Evolutionary conservation across 2,797 vertebrate species (phyloP), one percentile per base, ranked within the genome.

Genomic region (Ctenopoma kingsleyae): DNA sequence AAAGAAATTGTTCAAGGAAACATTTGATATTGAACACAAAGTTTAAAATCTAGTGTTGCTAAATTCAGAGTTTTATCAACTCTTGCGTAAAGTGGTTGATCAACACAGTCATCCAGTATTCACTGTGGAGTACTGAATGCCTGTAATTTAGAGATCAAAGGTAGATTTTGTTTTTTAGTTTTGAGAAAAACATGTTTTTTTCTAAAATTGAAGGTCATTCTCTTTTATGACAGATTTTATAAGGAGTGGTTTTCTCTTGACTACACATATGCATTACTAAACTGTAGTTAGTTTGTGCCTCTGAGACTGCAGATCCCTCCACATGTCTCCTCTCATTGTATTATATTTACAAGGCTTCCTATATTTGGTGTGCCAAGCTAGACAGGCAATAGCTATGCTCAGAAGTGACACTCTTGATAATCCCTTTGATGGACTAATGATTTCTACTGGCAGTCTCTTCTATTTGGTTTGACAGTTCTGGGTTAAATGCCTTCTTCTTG

Each of bases 391-490:
- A 58, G 61, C 46, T 56, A 22, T 64, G 47, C 57, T 80, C 68
- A 46, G 49, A 73, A 71, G 74, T 74, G 85, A 76, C 88, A 85
- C 36, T 72, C 19, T 17, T 25, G 56, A 52, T 66, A 48, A 58
- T 81, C 49, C 16, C 50, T 70, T 76, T 81, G 85, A 87, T 84
- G 58, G 82, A 50, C 65, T 75, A 68, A 81, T 71, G 85, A 84
- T 36, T 65, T 66, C 66, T 35, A 67, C 47, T 47, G 78, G 50
- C 69, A 63, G 47, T 40, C n/a, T 57, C 47, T 32, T 76, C 49
- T 32, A 60, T 70, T 69, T 15, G 38, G 50, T 57, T 23, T 72
- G 86, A 87, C 88, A 84, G 67, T 76, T 86, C 76, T 83, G 71
- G 82, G 88, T 78, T 78, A 80, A 71, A 78, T 25, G 15, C 71